These are phyloP conservation scores for Manis pentadactyla DNA, from an alignment of 2,797 vertebrate species.

Conservation along the genomic window DNA sequence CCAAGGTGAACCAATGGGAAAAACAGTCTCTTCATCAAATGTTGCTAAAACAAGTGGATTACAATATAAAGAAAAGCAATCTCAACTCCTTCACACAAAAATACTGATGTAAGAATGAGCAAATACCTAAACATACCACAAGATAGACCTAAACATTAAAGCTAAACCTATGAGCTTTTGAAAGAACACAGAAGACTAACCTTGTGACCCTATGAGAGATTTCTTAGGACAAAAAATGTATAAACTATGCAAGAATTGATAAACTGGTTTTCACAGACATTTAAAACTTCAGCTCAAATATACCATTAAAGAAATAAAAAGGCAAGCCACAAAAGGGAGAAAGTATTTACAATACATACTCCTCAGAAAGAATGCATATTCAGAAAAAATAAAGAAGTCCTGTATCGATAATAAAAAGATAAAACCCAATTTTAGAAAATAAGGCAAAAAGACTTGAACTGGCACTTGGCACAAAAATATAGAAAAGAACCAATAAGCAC, in stretches of 20 bases:
- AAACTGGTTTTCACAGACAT: neutral
- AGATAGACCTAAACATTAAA: neutral
- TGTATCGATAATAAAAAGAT: neutral
- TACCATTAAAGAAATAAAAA: neutral
- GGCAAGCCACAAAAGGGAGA: neutral
- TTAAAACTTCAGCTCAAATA: neutral
- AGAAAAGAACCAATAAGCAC: neutral
- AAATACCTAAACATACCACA: neutral
- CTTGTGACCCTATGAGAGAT: neutral
- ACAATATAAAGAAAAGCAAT: neutral
- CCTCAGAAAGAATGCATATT: neutral
- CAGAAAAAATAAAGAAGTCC: neutral
- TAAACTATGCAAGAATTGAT: neutral
- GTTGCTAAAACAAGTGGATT: neutral
- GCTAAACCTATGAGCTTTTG: neutral
- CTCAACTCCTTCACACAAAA: neutral
- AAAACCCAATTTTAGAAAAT: neutral
- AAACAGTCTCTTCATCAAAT: neutral
- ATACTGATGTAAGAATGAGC: neutral
- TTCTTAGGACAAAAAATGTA: neutral
- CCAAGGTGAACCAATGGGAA: neutral
- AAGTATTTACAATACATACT: neutral
- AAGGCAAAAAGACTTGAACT: neutral
- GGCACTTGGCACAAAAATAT: neutral
- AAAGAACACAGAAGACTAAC: neutral